Evolutionary conservation across 2,888 invertebrate species (phyloP), one percentile per base, ranked within the genome.

Genomic region (Apeira syringaria): DNA sequence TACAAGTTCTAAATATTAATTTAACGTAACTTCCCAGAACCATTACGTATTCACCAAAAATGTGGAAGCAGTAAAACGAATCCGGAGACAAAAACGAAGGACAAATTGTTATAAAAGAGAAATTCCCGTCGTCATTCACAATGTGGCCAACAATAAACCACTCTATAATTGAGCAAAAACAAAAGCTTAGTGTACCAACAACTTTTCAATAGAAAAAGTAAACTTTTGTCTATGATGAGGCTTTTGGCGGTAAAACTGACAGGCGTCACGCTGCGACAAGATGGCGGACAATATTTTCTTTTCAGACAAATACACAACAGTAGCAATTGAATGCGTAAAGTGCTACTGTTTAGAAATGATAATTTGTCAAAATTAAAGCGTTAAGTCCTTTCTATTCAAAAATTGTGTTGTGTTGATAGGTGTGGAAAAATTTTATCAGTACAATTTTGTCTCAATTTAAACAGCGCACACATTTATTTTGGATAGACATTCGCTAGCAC

Each of bases 151-250:
- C 78, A 80, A 77, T 69, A 63, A 58, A 57, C 65, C 78, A 82
- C 74, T 77, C 85, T 62, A 74, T 85, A 87, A 88, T 87, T 86
- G 87, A 84, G 84, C 86, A 86, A 86, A 83, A 73, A 80, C 80
- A 83, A 80, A 64, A 61, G 57, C 43, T 50, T 69, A 76, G 80
- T 77, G 62, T 74, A 62, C 67, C 76, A 77, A 81, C 73, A 77
- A 53, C 47, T 40, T 56, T 61, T 72, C 62, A 68, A 73, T 57
- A 55, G 60, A 61, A 58, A 71, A 71, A n/a, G 68, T 64, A 58
- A 55, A 53, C 52, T 64, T 61, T 67, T 62, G 59, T 66, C 63
- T 65, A 50, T 61, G 58, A 47, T 27, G 32, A 47, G 47, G 62
- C 59, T 78, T 78, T 80, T 74, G 81, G 82, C 86, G 86, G 86